A percentile compares a stretch with the other conserved stretches of the same genome.
Conservation (phyloP, 2,888 invertebrate species). For the Acanthoscelides obtectus region DNA sequence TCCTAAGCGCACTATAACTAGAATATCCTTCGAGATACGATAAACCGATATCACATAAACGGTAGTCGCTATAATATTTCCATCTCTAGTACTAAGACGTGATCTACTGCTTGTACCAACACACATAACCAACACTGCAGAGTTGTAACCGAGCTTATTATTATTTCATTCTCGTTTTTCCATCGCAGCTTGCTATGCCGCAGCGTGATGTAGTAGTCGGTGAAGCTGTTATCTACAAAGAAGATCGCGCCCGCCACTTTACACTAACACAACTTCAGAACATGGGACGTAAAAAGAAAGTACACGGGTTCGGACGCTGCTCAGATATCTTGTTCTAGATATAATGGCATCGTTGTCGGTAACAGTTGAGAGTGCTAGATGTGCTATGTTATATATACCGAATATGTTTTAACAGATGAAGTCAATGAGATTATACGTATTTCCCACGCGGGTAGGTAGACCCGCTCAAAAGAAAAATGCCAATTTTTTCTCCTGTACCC, state of each 20-base stretch:
- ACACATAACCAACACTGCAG: constrained; percentile 27
- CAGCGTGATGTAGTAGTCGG: not conserved
- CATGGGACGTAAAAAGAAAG: not conserved
- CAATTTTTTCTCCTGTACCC: too few species aligned
- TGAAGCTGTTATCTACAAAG: not conserved
- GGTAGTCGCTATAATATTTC: not conserved
- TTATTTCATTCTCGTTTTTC: constrained; percentile 37
- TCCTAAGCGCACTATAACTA: too few species aligned
- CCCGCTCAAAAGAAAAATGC: too few species aligned
- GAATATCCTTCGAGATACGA: too few species aligned
- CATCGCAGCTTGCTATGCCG: constrained; percentile 14
- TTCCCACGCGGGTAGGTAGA: too few species aligned
- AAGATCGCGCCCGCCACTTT: not conserved
- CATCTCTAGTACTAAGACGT: not conserved
- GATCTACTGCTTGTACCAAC: not conserved
- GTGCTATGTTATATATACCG: not conserved
- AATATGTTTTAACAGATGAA: too few species aligned
- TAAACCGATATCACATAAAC: not conserved
- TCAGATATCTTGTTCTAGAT: not conserved
- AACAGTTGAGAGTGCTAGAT: not conserved
- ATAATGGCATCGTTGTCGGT: not conserved
- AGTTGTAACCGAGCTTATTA: constrained; percentile 39
- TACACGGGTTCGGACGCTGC: not conserved
- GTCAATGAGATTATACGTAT: too few species aligned
- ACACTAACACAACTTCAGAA: not conserved